Evolutionary conservation across 2,888 invertebrate genomes (phyloP).

Genomic region (Tipula lateralis): DNA sequence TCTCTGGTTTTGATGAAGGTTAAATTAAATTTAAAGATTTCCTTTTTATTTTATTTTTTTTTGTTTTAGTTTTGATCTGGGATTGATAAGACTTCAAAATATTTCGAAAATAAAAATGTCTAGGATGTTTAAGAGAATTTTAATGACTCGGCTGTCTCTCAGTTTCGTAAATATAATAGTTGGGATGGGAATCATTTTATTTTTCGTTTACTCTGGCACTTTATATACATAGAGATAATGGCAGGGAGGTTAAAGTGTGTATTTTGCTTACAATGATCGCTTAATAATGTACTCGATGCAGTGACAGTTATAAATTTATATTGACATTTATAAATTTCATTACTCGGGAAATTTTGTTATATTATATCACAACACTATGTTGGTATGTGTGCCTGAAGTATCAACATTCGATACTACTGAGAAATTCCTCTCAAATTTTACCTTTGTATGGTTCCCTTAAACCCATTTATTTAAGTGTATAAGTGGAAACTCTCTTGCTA

Average conservation of each 20-base stretch:
- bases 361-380: no score
- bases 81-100: conserved; percentile 24
- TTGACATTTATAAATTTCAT: no score
- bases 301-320: no score
- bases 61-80: background rate
- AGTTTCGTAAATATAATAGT: no score
- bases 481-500: no score
- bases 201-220: background rate
- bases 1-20: conserved; percentile 13
- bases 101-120: background rate
- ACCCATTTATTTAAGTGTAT: no score
- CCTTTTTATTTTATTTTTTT: background rate
- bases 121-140: background rate
- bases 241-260: background rate
- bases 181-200: background rate
- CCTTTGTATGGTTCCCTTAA: no score
- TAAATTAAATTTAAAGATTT: conserved; percentile 24
- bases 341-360: no score
- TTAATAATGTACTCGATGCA: background rate
- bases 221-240: background rate
- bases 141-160: background rate
- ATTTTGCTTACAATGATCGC: background rate
- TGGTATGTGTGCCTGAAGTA: no score
- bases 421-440: no score
- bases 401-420: no score